Evolutionary conservation across 2,888 invertebrate species (phyloP).

Genomic region (Eupithecia vulgata): DNA sequence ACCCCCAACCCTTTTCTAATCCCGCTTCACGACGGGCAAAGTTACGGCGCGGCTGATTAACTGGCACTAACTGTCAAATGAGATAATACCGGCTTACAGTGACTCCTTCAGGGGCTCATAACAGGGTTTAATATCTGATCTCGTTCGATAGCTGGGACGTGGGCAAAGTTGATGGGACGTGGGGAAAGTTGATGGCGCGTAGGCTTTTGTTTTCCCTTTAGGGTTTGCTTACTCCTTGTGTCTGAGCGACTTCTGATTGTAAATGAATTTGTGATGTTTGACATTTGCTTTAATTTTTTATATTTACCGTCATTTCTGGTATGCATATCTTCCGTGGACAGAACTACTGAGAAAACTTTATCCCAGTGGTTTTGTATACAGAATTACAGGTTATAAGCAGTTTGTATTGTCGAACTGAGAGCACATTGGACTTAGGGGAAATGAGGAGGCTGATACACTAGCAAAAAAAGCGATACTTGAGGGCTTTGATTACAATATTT

Average conservation of each 20-base stretch:
- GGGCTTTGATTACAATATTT: too few relatives aligned
- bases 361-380: too few relatives aligned
- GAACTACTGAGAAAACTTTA: too few relatives aligned
- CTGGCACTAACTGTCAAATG: conserved; percentile 48
- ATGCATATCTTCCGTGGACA: too few relatives aligned
- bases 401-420: not conserved
- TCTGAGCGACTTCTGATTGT: not conserved
- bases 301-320: too few relatives aligned
- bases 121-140: conserved; percentile 39
- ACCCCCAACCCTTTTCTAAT: conserved; percentile 37
- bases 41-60: conserved; percentile 46
- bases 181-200: conserved; percentile 5
- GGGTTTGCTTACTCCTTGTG: not conserved
- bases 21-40: conserved; percentile 43
- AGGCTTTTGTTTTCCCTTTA: conserved; percentile 15
- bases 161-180: conserved; percentile 15
- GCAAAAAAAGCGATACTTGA: too few relatives aligned
- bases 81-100: conserved; percentile 39
- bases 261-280: too few relatives aligned
- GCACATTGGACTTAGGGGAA: too few relatives aligned
- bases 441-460: too few relatives aligned
- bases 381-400: too few relatives aligned
- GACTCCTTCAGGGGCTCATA: conserved; percentile 26
- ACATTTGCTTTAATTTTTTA: too few relatives aligned
- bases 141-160: conserved; percentile 11